Evolutionary conservation across 2,797 vertebrate species (phyloP).

Genomic region (Sternotherus odoratus): DNA sequence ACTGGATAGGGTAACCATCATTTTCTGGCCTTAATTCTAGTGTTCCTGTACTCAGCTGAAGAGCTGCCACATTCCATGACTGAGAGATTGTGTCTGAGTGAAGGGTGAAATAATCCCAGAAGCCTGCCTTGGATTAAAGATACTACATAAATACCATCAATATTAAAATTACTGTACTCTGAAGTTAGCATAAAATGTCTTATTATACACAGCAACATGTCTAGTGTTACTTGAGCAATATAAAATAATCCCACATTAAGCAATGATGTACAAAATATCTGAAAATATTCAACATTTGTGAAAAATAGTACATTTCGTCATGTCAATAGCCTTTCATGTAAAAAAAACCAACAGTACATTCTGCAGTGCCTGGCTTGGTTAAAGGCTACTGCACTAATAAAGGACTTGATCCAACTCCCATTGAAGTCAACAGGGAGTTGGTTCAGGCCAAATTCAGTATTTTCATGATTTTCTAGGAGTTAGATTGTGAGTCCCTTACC

Average conservation of each 20-base stretch:
- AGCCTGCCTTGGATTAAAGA: not conserved
- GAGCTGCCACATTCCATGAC: not conserved
- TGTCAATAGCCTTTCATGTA: not conserved
- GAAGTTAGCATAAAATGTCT: not conserved
- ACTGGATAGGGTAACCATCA: not conserved
- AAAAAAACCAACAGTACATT: not conserved
- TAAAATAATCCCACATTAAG: not conserved
- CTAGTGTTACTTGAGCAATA: not conserved
- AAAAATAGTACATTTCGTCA: not conserved
- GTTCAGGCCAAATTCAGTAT: not conserved
- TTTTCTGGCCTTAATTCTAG: not conserved
- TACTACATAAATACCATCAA: not conserved
- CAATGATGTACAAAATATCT: not conserved
- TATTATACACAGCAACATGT: not conserved
- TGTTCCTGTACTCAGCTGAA: not conserved
- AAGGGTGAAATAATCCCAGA: not conserved
- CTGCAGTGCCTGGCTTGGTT: not conserved
- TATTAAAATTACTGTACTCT: not conserved
- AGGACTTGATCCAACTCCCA: not conserved
- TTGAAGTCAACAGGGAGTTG: not conserved
- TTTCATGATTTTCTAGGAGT: not conserved
- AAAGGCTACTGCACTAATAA: not conserved
- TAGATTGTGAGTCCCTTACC: not conserved
- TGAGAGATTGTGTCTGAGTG: not conserved
- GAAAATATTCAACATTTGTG: not conserved